Evolutionary conservation across 2,888 invertebrate species (phyloP).

Genomic region (Cosmopolites sordidus): DNA sequence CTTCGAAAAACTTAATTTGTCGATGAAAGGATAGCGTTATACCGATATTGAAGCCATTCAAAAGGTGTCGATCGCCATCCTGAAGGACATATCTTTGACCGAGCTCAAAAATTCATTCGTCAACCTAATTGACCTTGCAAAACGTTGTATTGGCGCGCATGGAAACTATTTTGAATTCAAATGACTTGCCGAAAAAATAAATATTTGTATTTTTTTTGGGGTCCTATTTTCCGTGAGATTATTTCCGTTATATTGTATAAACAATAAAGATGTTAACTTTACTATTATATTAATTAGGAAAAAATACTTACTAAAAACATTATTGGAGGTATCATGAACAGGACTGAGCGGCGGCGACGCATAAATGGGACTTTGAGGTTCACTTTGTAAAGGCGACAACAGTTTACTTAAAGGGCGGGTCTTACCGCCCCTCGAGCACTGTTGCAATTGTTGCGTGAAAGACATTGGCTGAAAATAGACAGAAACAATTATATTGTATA

Average conservation of each 20-base stretch:
- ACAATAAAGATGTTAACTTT: neutral
- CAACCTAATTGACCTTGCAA: too few species aligned
- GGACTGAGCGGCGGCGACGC: conserved; percentile 65
- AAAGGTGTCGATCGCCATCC: too few species aligned
- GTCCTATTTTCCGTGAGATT: neutral
- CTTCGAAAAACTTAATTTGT: too few species aligned
- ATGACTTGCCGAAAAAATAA: too few species aligned
- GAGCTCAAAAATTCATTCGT: too few species aligned
- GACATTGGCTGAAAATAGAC: conserved; percentile 65
- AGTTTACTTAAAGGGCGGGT: conserved; percentile 61
- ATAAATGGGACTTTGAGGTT: conserved; percentile 67
- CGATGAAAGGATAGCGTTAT: too few species aligned
- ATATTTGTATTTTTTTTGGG: too few species aligned
- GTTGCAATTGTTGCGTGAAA: conserved; percentile 89
- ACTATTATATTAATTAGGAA: neutral
- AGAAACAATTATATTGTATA: too few species aligned
- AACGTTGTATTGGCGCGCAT: too few species aligned
- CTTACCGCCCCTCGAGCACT: conserved; percentile 68
- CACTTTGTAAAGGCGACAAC: conserved; percentile 58
- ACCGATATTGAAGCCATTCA: too few species aligned
- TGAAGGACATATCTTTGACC: too few species aligned
- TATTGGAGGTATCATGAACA: conserved; percentile 44
- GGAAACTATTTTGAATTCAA: conserved; percentile 8
- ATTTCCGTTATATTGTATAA: neutral
- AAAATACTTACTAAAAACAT: conserved; percentile 42